phyloP scores from a whole-genome alignment of 2,797 vertebrate species.

The Hoplostethus atlanticus region DNA sequence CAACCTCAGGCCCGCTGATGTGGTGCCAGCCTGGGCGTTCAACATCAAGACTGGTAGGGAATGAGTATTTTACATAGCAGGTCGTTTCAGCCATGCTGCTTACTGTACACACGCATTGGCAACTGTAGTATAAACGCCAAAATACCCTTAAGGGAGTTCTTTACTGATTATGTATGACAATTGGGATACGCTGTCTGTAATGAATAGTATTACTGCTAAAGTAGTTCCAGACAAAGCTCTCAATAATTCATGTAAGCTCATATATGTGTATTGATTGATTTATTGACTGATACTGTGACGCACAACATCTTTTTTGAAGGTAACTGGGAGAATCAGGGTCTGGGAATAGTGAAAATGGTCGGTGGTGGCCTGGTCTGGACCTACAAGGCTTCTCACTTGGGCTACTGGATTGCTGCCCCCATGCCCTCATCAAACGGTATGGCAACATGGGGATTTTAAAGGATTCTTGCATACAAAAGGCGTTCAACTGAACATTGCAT shows the following conservation, averaged over 20 bases:
- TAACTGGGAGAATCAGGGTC: slow-evolving; percentile 91
- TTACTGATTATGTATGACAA: too few relatives aligned
- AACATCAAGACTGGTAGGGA: slow-evolving; percentile 88
- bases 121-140: too few relatives aligned
- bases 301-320: slow-evolving; percentile 73
- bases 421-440: slow-evolving; percentile 88
- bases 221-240: not conserved
- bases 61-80: not conserved
- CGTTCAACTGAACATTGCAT: not conserved
- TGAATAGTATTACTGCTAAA: not conserved
- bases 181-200: too few relatives aligned
- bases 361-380: slow-evolving; percentile 89
- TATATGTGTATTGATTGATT: not conserved
- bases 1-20: slow-evolving; percentile 82
- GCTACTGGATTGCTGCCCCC: slow-evolving; percentile 94
- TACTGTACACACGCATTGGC: not conserved
- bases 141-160: too few relatives aligned
- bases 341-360: slow-evolving; percentile 86
- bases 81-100: too few relatives aligned
- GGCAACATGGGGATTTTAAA: not conserved
- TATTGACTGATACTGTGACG: not conserved
- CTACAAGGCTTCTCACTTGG: slow-evolving; percentile 91
- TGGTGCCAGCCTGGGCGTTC: slow-evolving; percentile 92
- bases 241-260: not conserved
- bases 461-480: not conserved